Base-by-base conservation (phyloP, 2,113 vertebrate species). In the Megaleporinus macrocephalus region DNA sequence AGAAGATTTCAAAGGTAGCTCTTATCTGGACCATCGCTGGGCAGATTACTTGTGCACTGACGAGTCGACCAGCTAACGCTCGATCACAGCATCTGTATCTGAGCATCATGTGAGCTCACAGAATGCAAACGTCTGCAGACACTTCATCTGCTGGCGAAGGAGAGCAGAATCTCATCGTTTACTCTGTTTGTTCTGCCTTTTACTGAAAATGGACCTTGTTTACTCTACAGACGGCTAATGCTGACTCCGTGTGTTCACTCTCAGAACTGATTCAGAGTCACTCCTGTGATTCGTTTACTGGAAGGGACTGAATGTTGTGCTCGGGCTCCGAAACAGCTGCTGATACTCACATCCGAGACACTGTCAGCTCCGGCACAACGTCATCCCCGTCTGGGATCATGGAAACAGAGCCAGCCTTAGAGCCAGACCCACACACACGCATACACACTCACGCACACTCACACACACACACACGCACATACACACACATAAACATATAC, bases 1-100 rank as follows among this genome's bases (percentile, higher is more conserved):
- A 76, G 27, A 29, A 84, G 82, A 33, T 78, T n/a, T 84, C 78
- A 41, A 57, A 7, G 15, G 9, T 83, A 86, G 65, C 86, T 85
- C 84, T 89, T 72, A 88, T 87, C 81, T 78, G 70, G 84, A 86
- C 82, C 83, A 86, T 80, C 83, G 89, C 88, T 80, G 26, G 76
- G 57, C 44, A 18, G 29, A 41, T 78, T 29, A 20, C 68, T 68
- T 77, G 36, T 53, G 62, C 57, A 61, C 22, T 66, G 47, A 33
- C 26, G 47, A 30, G 4, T 36, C n/a, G 30, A 22, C 6, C 16
- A 30, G 27, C 26, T 41, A 5, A 24, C n/a, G 66, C 20, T 44
- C 12, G 20, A 44, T 14, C 15, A 18, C 15, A 20, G 65, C 53
- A 55, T 53, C 51, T 53, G 51, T 33, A 7, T 66, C 18, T 66